Conservation (phyloP, 1,140 invertebrate species). For the Pissodes strobi region DNA sequence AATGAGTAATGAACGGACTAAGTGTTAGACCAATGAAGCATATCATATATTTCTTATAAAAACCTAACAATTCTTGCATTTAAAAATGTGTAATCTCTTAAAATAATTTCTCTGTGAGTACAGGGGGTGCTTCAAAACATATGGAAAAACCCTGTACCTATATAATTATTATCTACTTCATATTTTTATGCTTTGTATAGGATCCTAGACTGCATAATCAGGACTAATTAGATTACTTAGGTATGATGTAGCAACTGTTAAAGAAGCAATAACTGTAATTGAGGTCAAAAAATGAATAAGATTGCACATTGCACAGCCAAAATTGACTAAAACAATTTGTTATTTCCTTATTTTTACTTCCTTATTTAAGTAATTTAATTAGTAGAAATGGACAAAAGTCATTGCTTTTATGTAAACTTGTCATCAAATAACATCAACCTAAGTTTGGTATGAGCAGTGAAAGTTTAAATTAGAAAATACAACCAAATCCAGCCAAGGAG, state of each 20-base stretch:
- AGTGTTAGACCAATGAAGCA: too few relatives aligned
- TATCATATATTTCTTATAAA: too few relatives aligned
- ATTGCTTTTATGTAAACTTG: neutral
- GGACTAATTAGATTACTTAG: slow-evolving; percentile 25
- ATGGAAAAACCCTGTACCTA: too few relatives aligned
- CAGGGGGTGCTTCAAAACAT: too few relatives aligned
- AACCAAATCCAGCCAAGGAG: neutral
- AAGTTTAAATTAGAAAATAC: slow-evolving; percentile 16
- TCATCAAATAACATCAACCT: neutral
- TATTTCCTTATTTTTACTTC: slow-evolving; percentile 2
- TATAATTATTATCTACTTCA: too few relatives aligned
- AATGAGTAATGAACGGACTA: too few relatives aligned
- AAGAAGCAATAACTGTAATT: slow-evolving; percentile 20
- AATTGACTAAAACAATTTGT: neutral
- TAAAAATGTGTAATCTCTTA: too few relatives aligned
- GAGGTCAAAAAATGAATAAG: slow-evolving; percentile 4
- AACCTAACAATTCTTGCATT: too few relatives aligned
- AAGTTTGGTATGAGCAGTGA: slow-evolving; percentile 8
- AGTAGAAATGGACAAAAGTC: neutral
- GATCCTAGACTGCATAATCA: neutral
- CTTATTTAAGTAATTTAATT: neutral
- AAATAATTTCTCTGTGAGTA: too few relatives aligned
- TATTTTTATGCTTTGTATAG: neutral
- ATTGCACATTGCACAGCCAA: too few relatives aligned
- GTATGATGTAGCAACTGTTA: slow-evolving; percentile 12